Evolutionary conservation across 2,113 vertebrate species (phyloP).

Genomic region (Toxotes chatareus): DNA sequence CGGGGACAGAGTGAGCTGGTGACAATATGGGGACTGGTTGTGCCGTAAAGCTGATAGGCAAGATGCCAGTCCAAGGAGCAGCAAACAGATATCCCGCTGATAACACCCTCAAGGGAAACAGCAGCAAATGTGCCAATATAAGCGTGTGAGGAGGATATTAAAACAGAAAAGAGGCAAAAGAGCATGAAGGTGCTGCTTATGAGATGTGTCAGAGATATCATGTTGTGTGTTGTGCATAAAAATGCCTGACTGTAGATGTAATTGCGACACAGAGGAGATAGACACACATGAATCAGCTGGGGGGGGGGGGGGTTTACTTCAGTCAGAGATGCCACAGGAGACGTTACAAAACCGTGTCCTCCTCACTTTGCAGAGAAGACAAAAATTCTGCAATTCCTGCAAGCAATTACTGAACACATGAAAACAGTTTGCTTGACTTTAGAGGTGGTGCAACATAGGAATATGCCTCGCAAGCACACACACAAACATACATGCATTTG

Average conservation of each 20-base stretch:
- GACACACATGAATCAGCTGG: slow-evolving; percentile 24
- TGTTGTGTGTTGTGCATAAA: background rate
- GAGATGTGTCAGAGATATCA: slow-evolving; percentile 5
- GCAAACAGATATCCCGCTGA: slow-evolving; percentile 63
- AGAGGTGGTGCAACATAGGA: slow-evolving; percentile 29
- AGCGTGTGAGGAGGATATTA: slow-evolving; percentile 53
- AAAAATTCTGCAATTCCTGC: slow-evolving; percentile 15
- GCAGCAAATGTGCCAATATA: slow-evolving; percentile 31
- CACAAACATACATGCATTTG: background rate
- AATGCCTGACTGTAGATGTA: slow-evolving; percentile 26
- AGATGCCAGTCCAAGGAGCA: slow-evolving; percentile 50
- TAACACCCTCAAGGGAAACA: slow-evolving; percentile 55
- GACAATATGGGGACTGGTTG: slow-evolving; percentile 52
- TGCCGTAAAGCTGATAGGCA: slow-evolving; percentile 66
- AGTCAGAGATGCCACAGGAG: slow-evolving; percentile 26
- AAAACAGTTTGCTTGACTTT: slow-evolving; percentile 41
- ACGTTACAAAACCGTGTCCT: slow-evolving; percentile 61
- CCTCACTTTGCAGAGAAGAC: slow-evolving; percentile 12
- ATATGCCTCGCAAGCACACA: background rate
- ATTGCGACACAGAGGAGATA: slow-evolving; percentile 4
- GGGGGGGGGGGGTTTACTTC: slow-evolving; percentile 23
- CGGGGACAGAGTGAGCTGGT: slow-evolving; percentile 45
- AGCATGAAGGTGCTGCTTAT: background rate
- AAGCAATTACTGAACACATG: slow-evolving; percentile 49
- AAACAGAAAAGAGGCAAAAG: slow-evolving; percentile 30